phyloP scores from a whole-genome alignment of 2,888 invertebrate species.

The Sussaba pulchella region DNA sequence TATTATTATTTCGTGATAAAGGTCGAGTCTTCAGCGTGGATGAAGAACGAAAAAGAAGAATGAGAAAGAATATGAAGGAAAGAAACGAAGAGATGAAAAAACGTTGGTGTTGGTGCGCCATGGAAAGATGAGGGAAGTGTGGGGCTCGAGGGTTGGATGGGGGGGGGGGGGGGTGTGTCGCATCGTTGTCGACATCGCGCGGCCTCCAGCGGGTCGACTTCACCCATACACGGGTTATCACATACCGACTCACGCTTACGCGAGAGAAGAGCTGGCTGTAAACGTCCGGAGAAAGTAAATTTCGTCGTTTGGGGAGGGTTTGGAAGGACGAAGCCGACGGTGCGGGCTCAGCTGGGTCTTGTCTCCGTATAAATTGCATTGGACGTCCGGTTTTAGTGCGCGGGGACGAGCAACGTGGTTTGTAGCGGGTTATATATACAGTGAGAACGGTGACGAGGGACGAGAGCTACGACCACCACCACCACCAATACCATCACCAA shows the following conservation, averaged over 20 bases:
- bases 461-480: slow-evolving; percentile 22
- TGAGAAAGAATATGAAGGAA: not conserved
- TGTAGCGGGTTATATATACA: slow-evolving; percentile 24
- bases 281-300: slow-evolving; percentile 61
- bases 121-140: slow-evolving; percentile 34
- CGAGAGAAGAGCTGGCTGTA: slow-evolving; percentile 27
- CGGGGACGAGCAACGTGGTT: slow-evolving; percentile 55
- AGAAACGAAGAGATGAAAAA: slow-evolving; percentile 11
- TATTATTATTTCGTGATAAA: not conserved
- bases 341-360: slow-evolving; percentile 67
- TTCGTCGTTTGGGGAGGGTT: slow-evolving; percentile 59
- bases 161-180: slow-evolving; percentile 7
- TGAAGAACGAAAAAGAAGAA: not conserved
- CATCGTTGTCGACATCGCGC: slow-evolving; percentile 23
- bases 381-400: slow-evolving; percentile 63
- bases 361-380: slow-evolving; percentile 68
- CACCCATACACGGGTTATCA: not conserved
- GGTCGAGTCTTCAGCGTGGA: slow-evolving; percentile 2
- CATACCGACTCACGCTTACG: not conserved
- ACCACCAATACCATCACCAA: too few relatives aligned
- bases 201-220: slow-evolving; percentile 31
- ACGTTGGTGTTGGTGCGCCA: slow-evolving; percentile 24
- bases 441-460: slow-evolving; percentile 26
- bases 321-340: slow-evolving; percentile 55
- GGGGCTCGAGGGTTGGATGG: too few relatives aligned